Evolutionary conservation across 1,140 invertebrate species (phyloP).

Genomic region (Panulirus ornatus): DNA sequence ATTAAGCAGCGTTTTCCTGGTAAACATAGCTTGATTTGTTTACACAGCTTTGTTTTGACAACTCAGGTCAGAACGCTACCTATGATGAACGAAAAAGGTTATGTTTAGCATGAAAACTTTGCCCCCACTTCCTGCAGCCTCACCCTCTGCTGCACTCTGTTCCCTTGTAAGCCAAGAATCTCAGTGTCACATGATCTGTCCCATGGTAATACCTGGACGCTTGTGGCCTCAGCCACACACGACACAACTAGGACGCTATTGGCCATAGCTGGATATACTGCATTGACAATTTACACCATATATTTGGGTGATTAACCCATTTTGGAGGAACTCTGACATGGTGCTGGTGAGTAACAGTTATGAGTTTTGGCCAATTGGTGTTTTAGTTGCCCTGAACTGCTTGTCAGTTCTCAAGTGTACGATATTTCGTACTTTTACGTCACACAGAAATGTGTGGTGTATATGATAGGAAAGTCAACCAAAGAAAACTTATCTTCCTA

Average conservation of each 20-base stretch:
- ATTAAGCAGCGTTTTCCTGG: slow-evolving; percentile 66
- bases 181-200: slow-evolving; percentile 25
- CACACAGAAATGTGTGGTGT: slow-evolving; percentile 20
- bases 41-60: slow-evolving; percentile 45
- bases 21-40: slow-evolving; percentile 71
- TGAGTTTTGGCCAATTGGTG: slow-evolving; percentile 2
- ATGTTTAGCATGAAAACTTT: slow-evolving; percentile 72
- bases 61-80: slow-evolving; percentile 39
- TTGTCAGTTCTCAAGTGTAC: slow-evolving; percentile 51
- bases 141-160: slow-evolving; percentile 25
- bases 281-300: slow-evolving; percentile 3
- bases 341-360: slow-evolving; percentile 1
- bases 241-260: not conserved
- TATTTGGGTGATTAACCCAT: slow-evolving; percentile 9
- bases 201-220: not conserved
- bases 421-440: slow-evolving; percentile 27
- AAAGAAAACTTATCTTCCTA: slow-evolving; percentile 52
- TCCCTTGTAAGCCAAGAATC: slow-evolving; percentile 17
- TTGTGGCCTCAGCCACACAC: not conserved
- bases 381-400: slow-evolving; percentile 42
- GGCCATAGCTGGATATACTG: slow-evolving; percentile 6
- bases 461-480: slow-evolving; percentile 55
- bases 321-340: not conserved
- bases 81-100: slow-evolving; percentile 66
- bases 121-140: slow-evolving; percentile 50